These are phyloP conservation scores for Puffinus mauretanicus DNA, from an alignment of 2,113 vertebrate species.

Conservation along the genomic window DNA sequence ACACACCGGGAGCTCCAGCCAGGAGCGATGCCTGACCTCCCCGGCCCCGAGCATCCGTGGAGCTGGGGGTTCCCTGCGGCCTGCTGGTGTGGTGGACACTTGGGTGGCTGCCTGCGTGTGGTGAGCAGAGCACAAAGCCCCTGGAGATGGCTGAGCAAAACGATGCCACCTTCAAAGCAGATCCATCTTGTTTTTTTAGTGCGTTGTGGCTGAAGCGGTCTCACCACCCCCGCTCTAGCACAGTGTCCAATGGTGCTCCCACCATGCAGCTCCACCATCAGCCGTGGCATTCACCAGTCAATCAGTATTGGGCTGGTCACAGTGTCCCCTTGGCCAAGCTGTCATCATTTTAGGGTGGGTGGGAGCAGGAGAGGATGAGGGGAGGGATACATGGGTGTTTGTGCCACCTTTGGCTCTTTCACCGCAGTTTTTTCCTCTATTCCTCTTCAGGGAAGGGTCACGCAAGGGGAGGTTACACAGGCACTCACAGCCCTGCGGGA, in stretches of 20 bases:
- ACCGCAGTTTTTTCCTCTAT: rapidly evolving
- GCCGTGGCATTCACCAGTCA: not conserved
- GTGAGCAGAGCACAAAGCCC: not conserved
- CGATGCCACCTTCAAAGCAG: not conserved
- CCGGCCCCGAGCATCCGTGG: slow-evolving; percentile 4
- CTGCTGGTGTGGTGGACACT: not conserved
- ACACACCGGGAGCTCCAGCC: slow-evolving; percentile 54
- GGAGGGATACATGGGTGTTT: not conserved
- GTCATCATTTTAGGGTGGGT: rapidly evolving
- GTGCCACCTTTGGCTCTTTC: not conserved
- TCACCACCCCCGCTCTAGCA: not conserved
- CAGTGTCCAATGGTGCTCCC: not conserved
- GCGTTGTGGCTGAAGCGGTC: not conserved
- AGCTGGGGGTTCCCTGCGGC: slow-evolving; percentile 18
- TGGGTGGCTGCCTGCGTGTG: not conserved
- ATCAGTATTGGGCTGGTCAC: not conserved
- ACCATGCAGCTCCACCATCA: not conserved
- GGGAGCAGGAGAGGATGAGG: not conserved
- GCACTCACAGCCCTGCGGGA: not conserved
- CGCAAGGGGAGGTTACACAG: rapidly evolving
- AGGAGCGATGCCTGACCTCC: slow-evolving; percentile 69
- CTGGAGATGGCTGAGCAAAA: not conserved
- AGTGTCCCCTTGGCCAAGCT: not conserved
- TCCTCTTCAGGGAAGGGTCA: not conserved
- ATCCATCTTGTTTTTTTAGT: not conserved